Conservation (phyloP, 2,888 invertebrate genomes). For the Tipula confusa region DNA sequence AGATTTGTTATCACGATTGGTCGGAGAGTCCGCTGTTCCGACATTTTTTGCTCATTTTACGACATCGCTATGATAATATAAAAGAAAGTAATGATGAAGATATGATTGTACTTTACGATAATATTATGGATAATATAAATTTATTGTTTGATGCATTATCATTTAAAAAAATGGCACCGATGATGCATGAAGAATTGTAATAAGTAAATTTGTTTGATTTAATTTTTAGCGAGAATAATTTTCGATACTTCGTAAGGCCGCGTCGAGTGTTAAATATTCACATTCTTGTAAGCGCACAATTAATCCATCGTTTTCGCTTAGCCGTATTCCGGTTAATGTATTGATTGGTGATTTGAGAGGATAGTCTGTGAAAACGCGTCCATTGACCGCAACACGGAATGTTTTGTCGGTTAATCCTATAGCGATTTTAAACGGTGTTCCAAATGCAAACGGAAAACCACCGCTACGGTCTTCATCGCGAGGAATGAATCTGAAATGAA, state of each 20-base stretch:
- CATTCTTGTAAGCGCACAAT: neutral
- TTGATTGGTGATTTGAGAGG: neutral
- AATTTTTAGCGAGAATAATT: neutral
- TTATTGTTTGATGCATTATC: neutral
- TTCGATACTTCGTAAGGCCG: neutral
- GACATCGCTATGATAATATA: neutral
- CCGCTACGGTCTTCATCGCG: slow-evolving; percentile 5
- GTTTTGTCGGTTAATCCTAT: neutral
- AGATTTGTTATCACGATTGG: slow-evolving; percentile 43
- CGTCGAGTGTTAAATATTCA: neutral
- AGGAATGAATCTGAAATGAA: neutral
- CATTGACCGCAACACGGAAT: neutral
- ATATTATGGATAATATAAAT: slow-evolving; percentile 42
- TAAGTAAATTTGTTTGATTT: neutral
- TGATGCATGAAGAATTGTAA: neutral
- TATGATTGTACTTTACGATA: slow-evolving; percentile 38
- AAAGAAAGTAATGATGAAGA: slow-evolving; percentile 7
- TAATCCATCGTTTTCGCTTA: neutral
- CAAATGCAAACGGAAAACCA: neutral
- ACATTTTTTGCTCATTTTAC: neutral
- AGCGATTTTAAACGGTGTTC: neutral
- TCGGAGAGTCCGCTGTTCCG: slow-evolving; percentile 40
- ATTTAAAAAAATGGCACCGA: neutral
- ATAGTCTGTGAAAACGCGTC: neutral
- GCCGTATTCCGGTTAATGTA: neutral